Conservation (phyloP, 2,888 invertebrate species). For the Copidosoma aretas region DNA sequence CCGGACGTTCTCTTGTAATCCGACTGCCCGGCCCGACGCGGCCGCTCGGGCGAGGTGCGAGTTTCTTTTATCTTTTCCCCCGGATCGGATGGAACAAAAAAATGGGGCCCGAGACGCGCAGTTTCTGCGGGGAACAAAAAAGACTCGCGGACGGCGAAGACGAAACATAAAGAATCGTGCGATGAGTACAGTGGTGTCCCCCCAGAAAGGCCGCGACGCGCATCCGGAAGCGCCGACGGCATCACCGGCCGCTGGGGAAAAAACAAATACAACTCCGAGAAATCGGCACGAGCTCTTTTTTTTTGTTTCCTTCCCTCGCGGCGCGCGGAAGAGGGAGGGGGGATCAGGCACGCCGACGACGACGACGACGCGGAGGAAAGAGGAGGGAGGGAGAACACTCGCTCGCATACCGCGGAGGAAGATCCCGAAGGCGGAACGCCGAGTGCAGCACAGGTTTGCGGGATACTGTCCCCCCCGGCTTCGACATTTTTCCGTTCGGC, state of each 20-base stretch:
- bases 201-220: not conserved
- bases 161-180: too few relatives aligned
- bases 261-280: too few relatives aligned
- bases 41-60: not conserved
- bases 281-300: slow-evolving; percentile 9
- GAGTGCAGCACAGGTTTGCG: not conserved
- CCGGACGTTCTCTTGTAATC: too few relatives aligned
- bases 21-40: too few relatives aligned
- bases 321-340: too few relatives aligned
- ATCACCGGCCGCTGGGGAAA: not conserved
- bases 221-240: slow-evolving; percentile 24
- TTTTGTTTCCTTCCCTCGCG: slow-evolving; percentile 7
- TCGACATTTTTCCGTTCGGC: slow-evolving; percentile 20
- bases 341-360: slow-evolving; percentile 10
- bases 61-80: too few relatives aligned
- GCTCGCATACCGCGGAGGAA: slow-evolving; percentile 25
- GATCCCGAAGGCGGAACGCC: slow-evolving; percentile 33
- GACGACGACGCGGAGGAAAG: slow-evolving; percentile 15
- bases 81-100: too few relatives aligned
- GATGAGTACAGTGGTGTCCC: too few relatives aligned
- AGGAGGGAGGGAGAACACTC: slow-evolving; percentile 19
- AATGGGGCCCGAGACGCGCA: too few relatives aligned
- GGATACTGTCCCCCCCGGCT: slow-evolving; percentile 13
- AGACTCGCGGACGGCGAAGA: too few relatives aligned
- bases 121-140: too few relatives aligned